A percentile compares a stretch with the other conserved stretches of the same genome.
phyloP scores from a whole-genome alignment of 2,888 invertebrate species.

The Nowickia ferox region DNA sequence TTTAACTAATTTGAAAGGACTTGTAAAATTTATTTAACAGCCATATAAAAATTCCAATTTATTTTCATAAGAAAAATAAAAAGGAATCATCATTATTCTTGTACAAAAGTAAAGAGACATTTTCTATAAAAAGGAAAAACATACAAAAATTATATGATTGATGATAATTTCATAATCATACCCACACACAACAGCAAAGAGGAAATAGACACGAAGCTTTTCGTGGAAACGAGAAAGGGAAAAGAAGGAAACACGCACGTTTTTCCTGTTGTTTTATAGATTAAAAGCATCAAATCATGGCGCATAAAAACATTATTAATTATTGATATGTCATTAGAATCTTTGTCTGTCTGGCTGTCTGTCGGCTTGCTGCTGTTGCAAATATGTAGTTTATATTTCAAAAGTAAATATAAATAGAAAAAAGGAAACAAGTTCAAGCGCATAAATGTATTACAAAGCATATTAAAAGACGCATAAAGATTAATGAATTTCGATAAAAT shows the following conservation, averaged over 20 bases:
- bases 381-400: slow-evolving; percentile 37
- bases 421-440: slow-evolving; percentile 22
- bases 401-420: slow-evolving; percentile 74
- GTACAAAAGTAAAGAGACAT: slow-evolving; percentile 35
- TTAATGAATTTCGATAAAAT: slow-evolving; percentile 68
- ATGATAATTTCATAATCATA: slow-evolving; percentile 62
- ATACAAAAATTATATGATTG: slow-evolving; percentile 66
- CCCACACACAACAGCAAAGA: slow-evolving; percentile 37
- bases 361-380: slow-evolving; percentile 55
- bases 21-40: slow-evolving; percentile 58
- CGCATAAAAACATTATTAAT: slow-evolving; percentile 78
- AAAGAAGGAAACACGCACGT: slow-evolving; percentile 61
- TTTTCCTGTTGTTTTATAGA: slow-evolving; percentile 55
- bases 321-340: slow-evolving; percentile 81
- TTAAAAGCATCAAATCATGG: slow-evolving; percentile 69
- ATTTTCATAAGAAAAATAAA: slow-evolving; percentile 62
- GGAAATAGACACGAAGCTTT: slow-evolving; percentile 52
- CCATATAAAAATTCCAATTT: slow-evolving; percentile 68
- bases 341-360: slow-evolving; percentile 20
- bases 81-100: slow-evolving; percentile 50
- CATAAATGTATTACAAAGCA: slow-evolving; percentile 20
- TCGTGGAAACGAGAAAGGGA: not conserved
- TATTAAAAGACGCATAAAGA: slow-evolving; percentile 58
- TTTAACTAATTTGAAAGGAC: slow-evolving; percentile 69
- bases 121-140: slow-evolving; percentile 12